These are phyloP conservation scores for Parazoanthus swiftii DNA, from an alignment of 92 coral and sea anemone genomes.

Conservation along the genomic window DNA sequence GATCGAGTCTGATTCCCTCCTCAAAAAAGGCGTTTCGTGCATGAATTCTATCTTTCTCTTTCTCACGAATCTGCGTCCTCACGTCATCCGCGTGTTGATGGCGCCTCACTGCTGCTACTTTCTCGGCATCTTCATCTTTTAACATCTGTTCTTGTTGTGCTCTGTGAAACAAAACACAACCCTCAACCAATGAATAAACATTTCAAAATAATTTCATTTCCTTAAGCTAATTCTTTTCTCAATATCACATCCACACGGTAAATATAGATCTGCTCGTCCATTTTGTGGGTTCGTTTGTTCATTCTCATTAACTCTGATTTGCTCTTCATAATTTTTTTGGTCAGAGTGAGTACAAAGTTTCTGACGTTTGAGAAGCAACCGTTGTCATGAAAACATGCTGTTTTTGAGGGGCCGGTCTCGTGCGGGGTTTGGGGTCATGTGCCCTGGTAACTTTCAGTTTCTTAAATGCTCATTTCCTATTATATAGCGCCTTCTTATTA, in stretches of 20 bases:
- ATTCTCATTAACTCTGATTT: no score
- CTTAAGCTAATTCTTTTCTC: no score
- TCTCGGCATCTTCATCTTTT: slow-evolving; percentile 86
- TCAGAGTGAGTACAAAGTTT: no score
- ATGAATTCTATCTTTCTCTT: slow-evolving; percentile 83
- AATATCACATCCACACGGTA: not conserved
- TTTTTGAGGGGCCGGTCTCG: no score
- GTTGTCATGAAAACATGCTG: not conserved
- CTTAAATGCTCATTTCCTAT: no score
- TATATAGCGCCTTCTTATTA: no score
- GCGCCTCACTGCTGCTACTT: slow-evolving; percentile 70
- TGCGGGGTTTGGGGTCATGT: no score
- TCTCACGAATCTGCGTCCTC: slow-evolving; percentile 90
- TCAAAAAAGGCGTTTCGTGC: slow-evolving; percentile 89
- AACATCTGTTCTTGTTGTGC: slow-evolving; percentile 88
- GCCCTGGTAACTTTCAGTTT: no score
- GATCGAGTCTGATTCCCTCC: slow-evolving; percentile 91
- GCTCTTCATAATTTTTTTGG: no score
- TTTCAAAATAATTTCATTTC: not conserved
- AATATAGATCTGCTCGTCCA: not conserved
- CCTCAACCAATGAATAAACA: not conserved
- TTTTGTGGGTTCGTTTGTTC: not conserved
- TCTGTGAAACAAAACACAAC: slow-evolving; percentile 42
- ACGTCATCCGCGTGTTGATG: slow-evolving; percentile 96
- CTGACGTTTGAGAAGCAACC: no score